phyloP scores from a whole-genome alignment of 2,888 invertebrate genomes.

The Cephalotes varians region DNA sequence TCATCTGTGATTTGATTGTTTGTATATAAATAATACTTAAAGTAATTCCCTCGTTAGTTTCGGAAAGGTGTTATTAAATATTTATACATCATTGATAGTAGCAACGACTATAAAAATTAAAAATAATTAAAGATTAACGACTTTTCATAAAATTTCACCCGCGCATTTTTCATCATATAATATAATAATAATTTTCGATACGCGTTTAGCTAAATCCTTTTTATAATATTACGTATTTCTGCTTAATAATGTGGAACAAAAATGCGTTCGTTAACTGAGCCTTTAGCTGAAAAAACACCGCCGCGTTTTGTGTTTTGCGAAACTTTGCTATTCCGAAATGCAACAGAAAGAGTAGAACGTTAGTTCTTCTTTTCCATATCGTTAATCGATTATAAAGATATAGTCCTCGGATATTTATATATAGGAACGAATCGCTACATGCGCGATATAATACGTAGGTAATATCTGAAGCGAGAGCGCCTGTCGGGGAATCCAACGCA shows the following conservation, averaged over 20 bases:
- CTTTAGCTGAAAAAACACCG: not conserved
- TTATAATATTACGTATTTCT: slow-evolving; percentile 1
- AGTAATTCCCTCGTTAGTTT: not conserved
- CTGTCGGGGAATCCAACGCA: slow-evolving; percentile 39
- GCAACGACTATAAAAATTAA: slow-evolving; percentile 20
- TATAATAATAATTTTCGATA: slow-evolving; percentile 27
- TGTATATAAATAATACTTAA: not conserved
- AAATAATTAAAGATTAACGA: slow-evolving; percentile 36
- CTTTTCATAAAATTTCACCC: slow-evolving; percentile 22
- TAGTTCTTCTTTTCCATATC: not conserved
- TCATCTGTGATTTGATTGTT: not conserved
- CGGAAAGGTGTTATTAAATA: not conserved
- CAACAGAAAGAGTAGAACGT: not conserved
- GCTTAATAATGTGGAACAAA: not conserved
- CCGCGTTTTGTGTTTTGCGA: not conserved
- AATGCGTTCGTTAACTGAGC: not conserved
- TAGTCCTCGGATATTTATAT: slow-evolving; percentile 50
- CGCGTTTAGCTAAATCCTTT: slow-evolving; percentile 3
- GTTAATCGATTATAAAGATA: slow-evolving; percentile 19
- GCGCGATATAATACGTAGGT: slow-evolving; percentile 59
- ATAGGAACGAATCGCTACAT: slow-evolving; percentile 77
- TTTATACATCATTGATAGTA: not conserved
- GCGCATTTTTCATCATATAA: not conserved
- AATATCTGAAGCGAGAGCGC: slow-evolving; percentile 71
- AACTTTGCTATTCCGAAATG: slow-evolving; percentile 30